Base-by-base conservation (phyloP, 2,888 invertebrate genomes). In the Brachylomia viminalis region DNA sequence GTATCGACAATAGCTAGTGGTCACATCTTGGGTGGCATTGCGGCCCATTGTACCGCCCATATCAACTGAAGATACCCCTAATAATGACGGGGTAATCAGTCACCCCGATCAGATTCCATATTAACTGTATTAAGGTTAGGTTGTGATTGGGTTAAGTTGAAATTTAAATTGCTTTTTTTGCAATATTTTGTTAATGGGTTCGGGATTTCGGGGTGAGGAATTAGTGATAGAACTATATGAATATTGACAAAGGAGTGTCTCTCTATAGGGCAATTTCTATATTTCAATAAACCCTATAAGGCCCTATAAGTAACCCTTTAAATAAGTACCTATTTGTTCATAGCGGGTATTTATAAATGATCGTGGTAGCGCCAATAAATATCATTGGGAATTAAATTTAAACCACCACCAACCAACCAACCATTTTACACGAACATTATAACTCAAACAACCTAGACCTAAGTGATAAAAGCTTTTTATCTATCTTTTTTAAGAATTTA, bases 21-120 rank as follows among this genome's bases (percentile, higher is more conserved):
- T 86, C 81, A 83, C 87, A 84, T 86, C 83, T 84, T 80, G 79
- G 73, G 75, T 83, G 86, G 85, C 84, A 87, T 88, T 77, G 74
- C 73, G 68, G 72, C 59, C 75, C 64, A 86, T 82, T 87, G 84
- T 88, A 58, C 68, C 69, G 64, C 62, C 83, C 65, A 75, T 74
- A 79, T 84, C 81, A 82, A 61, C 72, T 75, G 74, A 70, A 78
- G 72, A 87, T 84, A 82, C 75, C 73, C 78, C 11, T 59, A 65
- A 79, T 87, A 79, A 83, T 74, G 64, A 77, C 67, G 59, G 67
- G 64, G 56, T 81, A 80, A 82, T 87, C 79, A 61, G 64, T 58
- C 67, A 42, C 33, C 66, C 59, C 33, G 65, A 85, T 86, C 85
- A 54, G 59, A 79, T 80, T 81, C 66, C 45, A 49, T 65, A 75